Evolutionary conservation across 2,797 vertebrate genomes (phyloP).

Genomic region (Hafferia zeledoni): DNA sequence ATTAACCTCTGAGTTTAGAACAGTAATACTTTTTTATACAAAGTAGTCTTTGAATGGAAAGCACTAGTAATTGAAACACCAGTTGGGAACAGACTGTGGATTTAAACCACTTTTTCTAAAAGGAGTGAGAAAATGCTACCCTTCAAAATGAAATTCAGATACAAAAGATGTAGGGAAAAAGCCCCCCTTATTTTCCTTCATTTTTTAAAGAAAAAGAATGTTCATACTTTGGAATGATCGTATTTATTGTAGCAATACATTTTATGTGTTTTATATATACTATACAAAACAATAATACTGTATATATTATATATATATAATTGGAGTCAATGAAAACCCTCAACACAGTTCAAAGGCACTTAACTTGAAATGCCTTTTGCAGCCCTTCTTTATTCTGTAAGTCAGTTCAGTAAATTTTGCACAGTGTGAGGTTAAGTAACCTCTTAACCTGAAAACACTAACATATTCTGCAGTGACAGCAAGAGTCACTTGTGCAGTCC

Average conservation of each 20-base stretch:
- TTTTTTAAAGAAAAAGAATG: background rate
- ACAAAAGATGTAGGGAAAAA: background rate
- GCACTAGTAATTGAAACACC: background rate
- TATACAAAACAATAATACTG: background rate
- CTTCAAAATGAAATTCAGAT: background rate
- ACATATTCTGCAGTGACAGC: background rate
- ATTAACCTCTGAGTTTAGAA: conserved; percentile 7
- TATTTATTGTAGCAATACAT: background rate
- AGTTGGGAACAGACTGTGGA: background rate
- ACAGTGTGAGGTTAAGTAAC: background rate
- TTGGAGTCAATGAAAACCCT: background rate
- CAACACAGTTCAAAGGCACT: background rate
- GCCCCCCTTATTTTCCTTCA: accelerated
- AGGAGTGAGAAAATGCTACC: background rate
- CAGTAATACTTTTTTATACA: background rate
- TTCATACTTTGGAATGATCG: background rate
- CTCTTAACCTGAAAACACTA: background rate
- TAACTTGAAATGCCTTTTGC: background rate
- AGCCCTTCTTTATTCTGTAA: background rate
- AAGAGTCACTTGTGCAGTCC: background rate
- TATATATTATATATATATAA: background rate
- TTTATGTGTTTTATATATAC: background rate
- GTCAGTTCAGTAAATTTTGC: background rate
- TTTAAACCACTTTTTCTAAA: background rate
- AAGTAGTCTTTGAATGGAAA: background rate